phyloP scores from a whole-genome alignment of 23 tunicate species.

The Halocynthia aurantium region DNA sequence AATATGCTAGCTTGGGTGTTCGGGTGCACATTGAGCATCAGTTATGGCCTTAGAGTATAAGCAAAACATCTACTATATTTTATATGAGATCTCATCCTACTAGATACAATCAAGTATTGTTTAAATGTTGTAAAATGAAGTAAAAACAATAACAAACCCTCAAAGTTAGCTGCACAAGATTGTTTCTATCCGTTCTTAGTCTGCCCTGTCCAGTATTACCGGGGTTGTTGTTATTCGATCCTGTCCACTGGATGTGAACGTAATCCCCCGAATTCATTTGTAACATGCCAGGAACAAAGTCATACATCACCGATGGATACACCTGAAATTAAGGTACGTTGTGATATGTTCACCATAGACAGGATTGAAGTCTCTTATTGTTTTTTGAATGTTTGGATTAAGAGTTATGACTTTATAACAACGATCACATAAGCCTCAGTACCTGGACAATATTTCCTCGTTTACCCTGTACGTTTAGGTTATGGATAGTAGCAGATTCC shows the following conservation, averaged over 20 bases:
- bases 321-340: conserved; percentile 1
- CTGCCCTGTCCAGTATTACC: conserved; percentile 86
- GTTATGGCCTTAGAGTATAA: no score
- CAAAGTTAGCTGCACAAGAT: conserved; percentile 38
- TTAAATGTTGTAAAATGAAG: neutral
- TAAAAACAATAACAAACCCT: conserved; percentile 2
- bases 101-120: neutral
- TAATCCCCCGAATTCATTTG: neutral
- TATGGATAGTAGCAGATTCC: conserved; percentile 26
- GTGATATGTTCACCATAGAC: neutral
- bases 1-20: no score
- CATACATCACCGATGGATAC: conserved; percentile 30
- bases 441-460: conserved; percentile 92
- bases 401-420: conserved; percentile 63
- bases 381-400: conserved; percentile 28
- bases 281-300: conserved; percentile 15
- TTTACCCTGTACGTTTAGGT: conserved; percentile 79
- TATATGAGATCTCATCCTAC: no score
- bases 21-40: no score
- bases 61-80: no score
- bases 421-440: conserved; percentile 54
- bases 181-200: conserved; percentile 79
- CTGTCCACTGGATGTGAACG: conserved; percentile 39
- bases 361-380: neutral
- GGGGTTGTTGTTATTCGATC: conserved; percentile 21